These are phyloP conservation scores for Metellina segmentata DNA, from an alignment of 2,888 invertebrate species.

Conservation along the genomic window DNA sequence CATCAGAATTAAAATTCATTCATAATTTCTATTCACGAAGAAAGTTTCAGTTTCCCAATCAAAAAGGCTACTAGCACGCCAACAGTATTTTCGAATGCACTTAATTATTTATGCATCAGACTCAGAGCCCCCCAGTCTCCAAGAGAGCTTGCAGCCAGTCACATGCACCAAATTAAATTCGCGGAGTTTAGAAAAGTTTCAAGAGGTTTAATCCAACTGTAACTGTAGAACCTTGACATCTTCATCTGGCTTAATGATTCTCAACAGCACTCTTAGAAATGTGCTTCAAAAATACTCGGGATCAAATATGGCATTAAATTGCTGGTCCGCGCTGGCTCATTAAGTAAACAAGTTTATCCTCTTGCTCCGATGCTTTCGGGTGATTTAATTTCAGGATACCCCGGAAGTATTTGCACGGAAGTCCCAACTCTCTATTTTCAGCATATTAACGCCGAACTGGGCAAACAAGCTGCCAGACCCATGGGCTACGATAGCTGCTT, in stretches of 20 bases:
- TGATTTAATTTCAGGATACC: slow-evolving; percentile 58
- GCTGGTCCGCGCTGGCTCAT: slow-evolving; percentile 32
- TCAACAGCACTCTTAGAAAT: background rate
- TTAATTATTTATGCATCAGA: slow-evolving; percentile 29
- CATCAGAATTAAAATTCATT: background rate
- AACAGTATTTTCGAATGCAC: background rate
- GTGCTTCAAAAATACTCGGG: slow-evolving; percentile 38
- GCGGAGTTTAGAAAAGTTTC: slow-evolving; percentile 34
- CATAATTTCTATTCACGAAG: background rate
- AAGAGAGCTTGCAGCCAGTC: background rate
- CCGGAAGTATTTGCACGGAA: slow-evolving; percentile 17
- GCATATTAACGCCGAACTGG: slow-evolving; percentile 39
- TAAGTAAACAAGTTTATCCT: slow-evolving; percentile 55
- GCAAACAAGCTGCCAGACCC: slow-evolving; percentile 44
- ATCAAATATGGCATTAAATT: slow-evolving; percentile 64
- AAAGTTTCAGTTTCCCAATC: background rate
- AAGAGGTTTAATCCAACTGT: slow-evolving; percentile 34
- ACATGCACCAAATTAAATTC: slow-evolving; percentile 43
- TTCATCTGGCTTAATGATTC: slow-evolving; percentile 48
- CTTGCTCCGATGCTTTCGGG: background rate
- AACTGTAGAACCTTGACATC: slow-evolving; percentile 34
- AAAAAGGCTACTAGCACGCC: background rate
- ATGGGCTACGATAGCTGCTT: slow-evolving; percentile 25
- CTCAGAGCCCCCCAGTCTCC: background rate
- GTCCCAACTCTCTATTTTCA: slow-evolving; percentile 14